A percentile compares a stretch with the other conserved stretches of the same genome.
These are phyloP conservation scores for Idaea aversata DNA, from an alignment of 2,888 invertebrate genomes.

Conservation along the genomic window DNA sequence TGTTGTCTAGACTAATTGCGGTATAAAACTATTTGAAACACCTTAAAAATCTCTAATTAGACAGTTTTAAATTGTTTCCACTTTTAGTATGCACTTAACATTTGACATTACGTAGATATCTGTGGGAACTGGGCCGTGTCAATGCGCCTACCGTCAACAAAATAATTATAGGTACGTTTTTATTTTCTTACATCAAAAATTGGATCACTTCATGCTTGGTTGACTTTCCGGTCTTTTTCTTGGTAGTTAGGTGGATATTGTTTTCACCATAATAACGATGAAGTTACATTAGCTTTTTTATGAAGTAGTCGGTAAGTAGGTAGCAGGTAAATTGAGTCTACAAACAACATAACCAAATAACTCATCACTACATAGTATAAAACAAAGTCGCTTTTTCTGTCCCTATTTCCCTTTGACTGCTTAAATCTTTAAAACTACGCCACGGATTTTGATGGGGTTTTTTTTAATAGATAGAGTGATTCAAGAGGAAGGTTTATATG, in stretches of 20 bases:
- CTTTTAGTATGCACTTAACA: slow-evolving; percentile 41
- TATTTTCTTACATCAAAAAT: not conserved
- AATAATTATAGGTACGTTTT: slow-evolving; percentile 23
- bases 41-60: not conserved
- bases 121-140: slow-evolving; percentile 54
- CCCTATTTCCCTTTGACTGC: no score
- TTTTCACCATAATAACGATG: not conserved
- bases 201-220: not conserved
- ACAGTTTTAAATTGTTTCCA: slow-evolving; percentile 22
- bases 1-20: no score
- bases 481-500: no score
- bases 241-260: not conserved
- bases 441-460: no score
- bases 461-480: no score
- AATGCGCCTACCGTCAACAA: slow-evolving; percentile 38
- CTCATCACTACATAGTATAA: no score
- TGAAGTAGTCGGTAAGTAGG: not conserved
- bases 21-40: not conserved
- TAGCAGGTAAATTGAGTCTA: not conserved
- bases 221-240: not conserved
- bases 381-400: no score
- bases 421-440: no score
- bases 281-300: not conserved
- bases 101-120: slow-evolving; percentile 41
- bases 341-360: no score